Evolutionary conservation across 1,140 invertebrate genomes (phyloP).

Genomic region (Saccostrea cuccullata): DNA sequence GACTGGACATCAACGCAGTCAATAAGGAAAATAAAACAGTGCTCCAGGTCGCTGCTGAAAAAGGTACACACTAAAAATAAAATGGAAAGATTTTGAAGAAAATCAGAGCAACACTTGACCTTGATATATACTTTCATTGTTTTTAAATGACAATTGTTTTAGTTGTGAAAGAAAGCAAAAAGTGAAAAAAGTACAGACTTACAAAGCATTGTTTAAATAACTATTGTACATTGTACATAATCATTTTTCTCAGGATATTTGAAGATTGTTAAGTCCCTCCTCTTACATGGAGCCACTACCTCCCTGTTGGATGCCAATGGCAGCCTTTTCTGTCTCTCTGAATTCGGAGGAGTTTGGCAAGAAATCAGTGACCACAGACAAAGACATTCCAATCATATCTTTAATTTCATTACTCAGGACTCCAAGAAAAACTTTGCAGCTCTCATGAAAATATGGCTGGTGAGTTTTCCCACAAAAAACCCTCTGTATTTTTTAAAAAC

Average conservation of each 20-base stretch:
- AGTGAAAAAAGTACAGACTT: too few relatives aligned
- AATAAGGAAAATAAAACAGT: constrained; percentile 70
- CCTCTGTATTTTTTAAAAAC: not conserved
- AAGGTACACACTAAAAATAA: constrained; percentile 59
- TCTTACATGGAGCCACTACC: constrained; percentile 70
- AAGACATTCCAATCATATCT: constrained; percentile 66
- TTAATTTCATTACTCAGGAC: constrained; percentile 64
- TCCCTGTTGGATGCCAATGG: constrained; percentile 66
- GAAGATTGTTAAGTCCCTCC: constrained; percentile 65
- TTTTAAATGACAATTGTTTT: too few relatives aligned
- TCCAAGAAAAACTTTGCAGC: constrained; percentile 61
- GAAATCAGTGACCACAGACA: constrained; percentile 65
- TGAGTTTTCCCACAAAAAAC: constrained; percentile 48
- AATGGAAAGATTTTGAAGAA: too few relatives aligned
- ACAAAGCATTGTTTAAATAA: too few relatives aligned
- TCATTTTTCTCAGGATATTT: constrained; percentile 67
- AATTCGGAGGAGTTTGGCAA: constrained; percentile 70
- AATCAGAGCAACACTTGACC: too few relatives aligned
- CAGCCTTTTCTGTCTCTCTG: constrained; percentile 63
- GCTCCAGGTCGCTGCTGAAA: constrained; percentile 73
- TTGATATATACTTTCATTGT: too few relatives aligned
- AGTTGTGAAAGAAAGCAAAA: too few relatives aligned
- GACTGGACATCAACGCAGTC: constrained; percentile 71
- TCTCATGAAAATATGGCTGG: constrained; percentile 68
- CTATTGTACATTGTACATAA: too few relatives aligned